Conservation (phyloP, 2,888 invertebrate species). For the Hemicrepidius hirtus region DNA sequence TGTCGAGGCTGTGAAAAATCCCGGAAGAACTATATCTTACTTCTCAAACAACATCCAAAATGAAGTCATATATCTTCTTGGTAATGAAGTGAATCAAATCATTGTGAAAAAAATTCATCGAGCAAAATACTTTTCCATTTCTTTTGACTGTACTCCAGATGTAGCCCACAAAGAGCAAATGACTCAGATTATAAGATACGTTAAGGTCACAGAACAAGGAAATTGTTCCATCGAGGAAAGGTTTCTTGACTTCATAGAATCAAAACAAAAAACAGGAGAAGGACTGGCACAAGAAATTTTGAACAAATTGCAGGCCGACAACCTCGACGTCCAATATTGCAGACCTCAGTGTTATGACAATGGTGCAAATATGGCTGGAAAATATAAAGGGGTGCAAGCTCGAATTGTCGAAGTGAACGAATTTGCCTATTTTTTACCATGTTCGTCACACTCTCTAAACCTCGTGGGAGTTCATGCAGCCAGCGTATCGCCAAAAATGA, state of each 20-base stretch:
- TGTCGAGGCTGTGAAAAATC: constrained; percentile 30
- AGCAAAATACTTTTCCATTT: too few relatives aligned
- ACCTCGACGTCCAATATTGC: too few relatives aligned
- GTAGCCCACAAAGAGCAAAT: constrained; percentile 37
- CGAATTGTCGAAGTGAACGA: background rate
- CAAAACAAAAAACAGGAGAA: too few relatives aligned
- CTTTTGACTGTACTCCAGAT: constrained; percentile 36
- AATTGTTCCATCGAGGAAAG: too few relatives aligned
- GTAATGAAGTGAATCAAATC: background rate
- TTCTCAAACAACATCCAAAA: constrained; percentile 28
- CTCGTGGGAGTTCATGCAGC: background rate
- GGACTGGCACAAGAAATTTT: too few relatives aligned
- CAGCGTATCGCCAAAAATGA: background rate
- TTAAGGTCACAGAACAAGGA: too few relatives aligned
- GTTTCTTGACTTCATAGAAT: constrained; percentile 27
- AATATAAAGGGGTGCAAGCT: background rate
- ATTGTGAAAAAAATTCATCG: too few relatives aligned
- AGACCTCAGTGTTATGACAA: background rate
- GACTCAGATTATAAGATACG: constrained; percentile 37
- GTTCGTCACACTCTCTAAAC: too few relatives aligned
- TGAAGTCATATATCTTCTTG: background rate
- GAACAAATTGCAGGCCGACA: too few relatives aligned
- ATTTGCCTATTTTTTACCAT: background rate
- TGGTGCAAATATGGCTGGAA: too few relatives aligned
- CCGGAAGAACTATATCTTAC: constrained; percentile 33